phyloP scores from a whole-genome alignment of 2,797 vertebrate genomes.

The Xiphophorus birchmanni region DNA sequence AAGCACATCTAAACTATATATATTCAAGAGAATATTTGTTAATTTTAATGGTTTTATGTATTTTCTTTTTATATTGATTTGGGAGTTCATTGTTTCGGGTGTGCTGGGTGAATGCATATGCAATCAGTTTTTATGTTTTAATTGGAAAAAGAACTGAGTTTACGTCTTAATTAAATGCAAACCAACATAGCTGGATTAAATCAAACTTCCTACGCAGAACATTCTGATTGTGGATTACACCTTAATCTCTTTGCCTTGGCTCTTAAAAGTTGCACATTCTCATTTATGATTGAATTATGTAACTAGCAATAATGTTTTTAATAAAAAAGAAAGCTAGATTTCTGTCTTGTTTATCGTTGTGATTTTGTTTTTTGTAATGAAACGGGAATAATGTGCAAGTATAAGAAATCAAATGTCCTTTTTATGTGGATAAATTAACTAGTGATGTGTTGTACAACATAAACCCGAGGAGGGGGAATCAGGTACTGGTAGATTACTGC shows the following conservation, averaged over 20 bases:
- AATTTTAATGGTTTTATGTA: slow-evolving; percentile 80
- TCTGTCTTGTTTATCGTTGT: slow-evolving; percentile 21
- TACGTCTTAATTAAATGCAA: slow-evolving; percentile 75
- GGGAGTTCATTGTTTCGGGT: slow-evolving; percentile 78
- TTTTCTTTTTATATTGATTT: slow-evolving; percentile 77
- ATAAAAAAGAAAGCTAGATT: slow-evolving; percentile 79
- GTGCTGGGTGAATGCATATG: slow-evolving; percentile 83
- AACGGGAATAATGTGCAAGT: neutral
- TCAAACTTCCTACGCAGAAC: slow-evolving; percentile 39
- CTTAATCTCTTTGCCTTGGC: slow-evolving; percentile 81
- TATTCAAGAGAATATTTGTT: slow-evolving; percentile 84
- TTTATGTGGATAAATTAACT: neutral
- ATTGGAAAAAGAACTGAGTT: slow-evolving; percentile 78
- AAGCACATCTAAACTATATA: slow-evolving; percentile 86
- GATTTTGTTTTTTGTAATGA: neutral
- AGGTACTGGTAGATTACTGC: neutral
- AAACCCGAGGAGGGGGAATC: neutral
- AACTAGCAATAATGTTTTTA: slow-evolving; percentile 87
- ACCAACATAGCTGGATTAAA: slow-evolving; percentile 53
- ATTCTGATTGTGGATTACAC: slow-evolving; percentile 69
- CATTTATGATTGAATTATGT: slow-evolving; percentile 83
- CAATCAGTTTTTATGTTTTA: slow-evolving; percentile 79
- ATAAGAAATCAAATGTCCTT: neutral
- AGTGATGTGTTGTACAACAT: neutral
- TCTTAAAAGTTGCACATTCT: slow-evolving; percentile 84